phyloP scores from a whole-genome alignment of 2,888 invertebrate genomes.

The Drosophila crucigera region DNA sequence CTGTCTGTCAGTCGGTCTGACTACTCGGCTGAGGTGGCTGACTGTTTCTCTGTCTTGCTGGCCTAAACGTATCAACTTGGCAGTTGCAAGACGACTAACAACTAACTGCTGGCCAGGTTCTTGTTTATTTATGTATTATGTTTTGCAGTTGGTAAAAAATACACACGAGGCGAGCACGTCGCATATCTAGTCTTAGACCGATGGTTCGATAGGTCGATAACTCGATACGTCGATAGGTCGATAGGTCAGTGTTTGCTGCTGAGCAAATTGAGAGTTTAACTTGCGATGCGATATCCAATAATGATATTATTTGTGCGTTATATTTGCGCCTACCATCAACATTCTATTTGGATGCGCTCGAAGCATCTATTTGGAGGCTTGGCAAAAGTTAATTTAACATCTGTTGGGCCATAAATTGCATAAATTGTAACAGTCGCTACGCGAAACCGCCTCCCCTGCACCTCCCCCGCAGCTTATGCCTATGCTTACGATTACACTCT shows the following conservation, averaged over 20 bases:
- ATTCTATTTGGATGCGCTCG: slow-evolving; percentile 11
- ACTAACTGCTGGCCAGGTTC: neutral
- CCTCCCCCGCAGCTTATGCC: neutral
- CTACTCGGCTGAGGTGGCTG: slow-evolving; percentile 4
- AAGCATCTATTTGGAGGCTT: slow-evolving; percentile 46
- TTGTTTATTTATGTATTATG: slow-evolving; percentile 10
- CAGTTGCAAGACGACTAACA: slow-evolving; percentile 2
- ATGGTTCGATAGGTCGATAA: neutral
- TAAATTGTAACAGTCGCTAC: slow-evolving; percentile 56
- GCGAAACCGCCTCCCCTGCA: neutral
- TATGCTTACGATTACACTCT: slow-evolving; percentile 8
- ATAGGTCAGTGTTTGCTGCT: neutral
- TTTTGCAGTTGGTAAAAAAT: slow-evolving; percentile 28
- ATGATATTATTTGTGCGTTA: slow-evolving; percentile 5
- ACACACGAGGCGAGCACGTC: neutral
- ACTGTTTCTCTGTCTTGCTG: slow-evolving; percentile 6
- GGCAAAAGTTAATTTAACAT: slow-evolving; percentile 75
- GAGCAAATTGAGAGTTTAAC: neutral
- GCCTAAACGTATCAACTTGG: slow-evolving; percentile 24
- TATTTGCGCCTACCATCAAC: slow-evolving; percentile 3
- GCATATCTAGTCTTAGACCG: neutral
- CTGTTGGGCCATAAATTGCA: slow-evolving; percentile 71
- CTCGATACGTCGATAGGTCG: slow-evolving; percentile 5
- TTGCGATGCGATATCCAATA: slow-evolving; percentile 13
- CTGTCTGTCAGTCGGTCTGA: neutral